Conservation (phyloP, 2,113 vertebrate genomes). For the Pseudorhombus dupliciocellatus region DNA sequence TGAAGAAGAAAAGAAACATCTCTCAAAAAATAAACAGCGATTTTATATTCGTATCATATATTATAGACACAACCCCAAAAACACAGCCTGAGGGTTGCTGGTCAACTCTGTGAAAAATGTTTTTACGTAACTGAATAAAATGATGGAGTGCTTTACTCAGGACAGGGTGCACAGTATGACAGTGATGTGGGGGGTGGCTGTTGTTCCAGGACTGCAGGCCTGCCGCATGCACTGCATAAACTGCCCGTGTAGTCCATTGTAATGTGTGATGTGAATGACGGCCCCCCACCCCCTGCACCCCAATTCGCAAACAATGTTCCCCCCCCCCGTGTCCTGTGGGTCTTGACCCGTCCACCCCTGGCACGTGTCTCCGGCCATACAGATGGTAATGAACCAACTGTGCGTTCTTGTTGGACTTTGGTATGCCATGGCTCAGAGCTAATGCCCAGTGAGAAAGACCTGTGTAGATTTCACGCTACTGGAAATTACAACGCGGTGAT, state of each 20-base stretch:
- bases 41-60: neutral
- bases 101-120: too few species aligned
- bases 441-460: neutral
- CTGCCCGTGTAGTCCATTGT: conserved; percentile 66
- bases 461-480: too few species aligned
- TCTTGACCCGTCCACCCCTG: conserved; percentile 64
- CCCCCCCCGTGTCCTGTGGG: conserved; percentile 50
- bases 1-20: neutral
- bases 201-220: conserved; percentile 53
- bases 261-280: conserved; percentile 68
- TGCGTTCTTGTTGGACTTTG: conserved; percentile 18
- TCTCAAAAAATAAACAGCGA: neutral
- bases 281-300: conserved; percentile 53
- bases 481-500: neutral
- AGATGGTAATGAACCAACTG: conserved; percentile 70
- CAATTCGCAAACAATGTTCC: conserved; percentile 53
- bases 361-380: conserved; percentile 70
- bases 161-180: too few species aligned
- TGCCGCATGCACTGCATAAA: conserved; percentile 46
- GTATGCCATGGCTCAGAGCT: conserved; percentile 35
- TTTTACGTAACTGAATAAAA: too few species aligned
- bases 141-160: too few species aligned
- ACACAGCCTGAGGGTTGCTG: too few species aligned
- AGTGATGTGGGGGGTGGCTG: neutral
- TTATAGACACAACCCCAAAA: neutral